Evolutionary conservation across 2,888 invertebrate genomes (phyloP).

Genomic region (Nomada ferruginata): DNA sequence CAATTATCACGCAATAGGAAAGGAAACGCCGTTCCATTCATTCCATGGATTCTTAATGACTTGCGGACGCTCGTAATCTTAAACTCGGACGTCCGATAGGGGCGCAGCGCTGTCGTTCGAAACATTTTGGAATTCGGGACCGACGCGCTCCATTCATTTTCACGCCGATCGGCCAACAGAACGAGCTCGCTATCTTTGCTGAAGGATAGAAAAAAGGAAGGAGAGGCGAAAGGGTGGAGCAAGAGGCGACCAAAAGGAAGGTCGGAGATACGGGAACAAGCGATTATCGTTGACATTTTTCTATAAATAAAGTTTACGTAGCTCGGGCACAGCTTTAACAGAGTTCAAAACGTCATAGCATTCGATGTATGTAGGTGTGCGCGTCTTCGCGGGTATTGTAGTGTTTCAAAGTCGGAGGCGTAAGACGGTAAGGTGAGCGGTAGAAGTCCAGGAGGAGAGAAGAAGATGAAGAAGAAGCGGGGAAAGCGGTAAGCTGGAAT

Average conservation of each 20-base stretch:
- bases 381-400: conserved; percentile 52
- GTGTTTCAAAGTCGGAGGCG: conserved; percentile 72
- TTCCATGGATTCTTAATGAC: conserved; percentile 73
- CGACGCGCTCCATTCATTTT: conserved; percentile 54
- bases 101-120: conserved; percentile 67
- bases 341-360: conserved; percentile 15
- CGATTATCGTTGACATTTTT: conserved; percentile 39
- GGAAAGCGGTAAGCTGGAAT: conserved; percentile 78
- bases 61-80: conserved; percentile 54
- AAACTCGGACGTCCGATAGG: conserved; percentile 37
- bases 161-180: background rate
- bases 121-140: conserved; percentile 74
- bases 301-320: conserved; percentile 38
- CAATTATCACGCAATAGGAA: conserved; percentile 68
- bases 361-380: conserved; percentile 15
- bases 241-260: background rate
- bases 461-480: conserved; percentile 43
- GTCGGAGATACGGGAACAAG: background rate
- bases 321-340: background rate
- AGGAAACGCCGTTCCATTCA: conserved; percentile 68
- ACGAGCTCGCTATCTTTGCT: background rate
- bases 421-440: conserved; percentile 72
- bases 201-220: background rate
- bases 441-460: conserved; percentile 31
- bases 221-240: background rate